Conservation (phyloP, 2,888 invertebrate genomes). For the Latheticus oryzae region DNA sequence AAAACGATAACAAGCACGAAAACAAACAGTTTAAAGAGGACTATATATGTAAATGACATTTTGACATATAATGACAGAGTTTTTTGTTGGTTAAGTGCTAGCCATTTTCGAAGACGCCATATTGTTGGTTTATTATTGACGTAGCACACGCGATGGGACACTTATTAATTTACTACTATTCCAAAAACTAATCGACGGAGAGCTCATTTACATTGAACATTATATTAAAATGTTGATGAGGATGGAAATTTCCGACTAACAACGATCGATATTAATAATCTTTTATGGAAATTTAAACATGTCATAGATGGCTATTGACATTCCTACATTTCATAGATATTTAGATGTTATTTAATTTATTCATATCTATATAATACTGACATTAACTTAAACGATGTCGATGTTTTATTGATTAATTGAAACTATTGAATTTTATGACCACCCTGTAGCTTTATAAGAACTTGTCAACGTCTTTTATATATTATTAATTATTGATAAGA, state of each 20-base stretch:
- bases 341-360: constrained; percentile 40
- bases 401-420: too few species aligned
- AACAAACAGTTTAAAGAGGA: too few species aligned
- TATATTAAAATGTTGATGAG: constrained; percentile 39
- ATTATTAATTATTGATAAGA: too few species aligned
- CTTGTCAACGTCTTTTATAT: too few species aligned
- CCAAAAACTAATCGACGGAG: constrained; percentile 43
- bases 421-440: too few species aligned
- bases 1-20: too few species aligned
- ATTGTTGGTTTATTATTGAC: constrained; percentile 51
- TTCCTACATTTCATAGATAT: constrained; percentile 35
- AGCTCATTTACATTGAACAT: constrained; percentile 45
- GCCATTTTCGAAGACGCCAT: constrained; percentile 56
- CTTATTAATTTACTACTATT: constrained; percentile 54
- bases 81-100: constrained; percentile 42
- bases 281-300: constrained; percentile 43
- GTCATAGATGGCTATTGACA: constrained; percentile 38
- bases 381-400: constrained; percentile 30
- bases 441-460: too few species aligned
- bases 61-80: constrained; percentile 39
- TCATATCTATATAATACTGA: constrained; percentile 33
- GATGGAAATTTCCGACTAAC: constrained; percentile 31
- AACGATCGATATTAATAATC: constrained; percentile 40
- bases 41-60: too few species aligned
- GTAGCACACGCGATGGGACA: constrained; percentile 54